Evolutionary conservation across 2,113 vertebrate species (phyloP).

Genomic region (Donacobius atricapilla): DNA sequence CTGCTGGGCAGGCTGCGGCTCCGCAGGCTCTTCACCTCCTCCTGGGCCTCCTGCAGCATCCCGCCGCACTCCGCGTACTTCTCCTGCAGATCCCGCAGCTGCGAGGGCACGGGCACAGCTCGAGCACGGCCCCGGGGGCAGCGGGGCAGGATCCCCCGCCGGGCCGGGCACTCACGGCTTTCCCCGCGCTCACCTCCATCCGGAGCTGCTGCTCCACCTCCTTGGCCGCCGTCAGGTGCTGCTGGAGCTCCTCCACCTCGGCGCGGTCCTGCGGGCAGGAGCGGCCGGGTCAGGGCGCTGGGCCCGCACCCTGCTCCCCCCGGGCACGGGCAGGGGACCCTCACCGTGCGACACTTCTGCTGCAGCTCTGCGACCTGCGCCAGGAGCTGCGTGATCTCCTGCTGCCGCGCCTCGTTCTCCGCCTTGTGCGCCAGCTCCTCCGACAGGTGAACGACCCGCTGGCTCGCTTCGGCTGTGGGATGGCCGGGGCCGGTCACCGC

Average conservation of each 20-base stretch:
- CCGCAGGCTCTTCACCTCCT: constrained; percentile 82
- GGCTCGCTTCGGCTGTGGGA: constrained; percentile 80
- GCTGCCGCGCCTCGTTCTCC: constrained; percentile 79
- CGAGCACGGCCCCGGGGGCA: background rate
- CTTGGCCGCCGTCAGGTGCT: constrained; percentile 74
- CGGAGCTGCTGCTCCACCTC: constrained; percentile 76
- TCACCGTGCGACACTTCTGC: constrained; percentile 80
- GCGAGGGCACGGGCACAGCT: background rate
- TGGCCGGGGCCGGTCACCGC: rapidly evolving
- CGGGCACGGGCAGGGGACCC: background rate
- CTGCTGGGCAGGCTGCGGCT: constrained; percentile 81
- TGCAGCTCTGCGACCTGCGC: constrained; percentile 82
- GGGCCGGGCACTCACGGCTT: rapidly evolving
- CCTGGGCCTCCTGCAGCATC: constrained; percentile 80
- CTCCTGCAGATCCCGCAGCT: constrained; percentile 83
- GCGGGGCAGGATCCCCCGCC: rapidly evolving
- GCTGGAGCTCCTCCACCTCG: constrained; percentile 86
- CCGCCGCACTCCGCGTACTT: constrained; percentile 80
- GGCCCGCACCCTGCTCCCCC: rapidly evolving
- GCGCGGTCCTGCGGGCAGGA: constrained; percentile 63
- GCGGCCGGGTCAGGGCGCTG: background rate
- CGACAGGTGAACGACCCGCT: constrained; percentile 77
- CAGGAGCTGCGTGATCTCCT: constrained; percentile 84
- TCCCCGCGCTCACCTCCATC: constrained; percentile 72
- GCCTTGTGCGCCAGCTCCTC: constrained; percentile 82